phyloP scores from a whole-genome alignment of 2,888 invertebrate genomes.

The Campoletis raptor region DNA sequence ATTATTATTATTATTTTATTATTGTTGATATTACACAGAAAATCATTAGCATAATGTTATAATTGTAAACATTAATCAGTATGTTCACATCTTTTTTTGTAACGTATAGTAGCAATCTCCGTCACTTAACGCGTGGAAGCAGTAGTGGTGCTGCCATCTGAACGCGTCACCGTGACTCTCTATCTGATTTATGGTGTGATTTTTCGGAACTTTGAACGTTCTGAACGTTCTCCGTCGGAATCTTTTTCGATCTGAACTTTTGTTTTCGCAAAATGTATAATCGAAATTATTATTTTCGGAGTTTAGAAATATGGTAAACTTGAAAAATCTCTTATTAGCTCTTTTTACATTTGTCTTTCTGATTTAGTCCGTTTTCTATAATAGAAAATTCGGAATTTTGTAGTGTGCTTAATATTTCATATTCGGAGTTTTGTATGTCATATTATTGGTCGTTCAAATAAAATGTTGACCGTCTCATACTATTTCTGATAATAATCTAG shows the following conservation, averaged over 20 bases:
- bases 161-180: no score
- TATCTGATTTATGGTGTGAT: no score
- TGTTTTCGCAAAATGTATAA: not conserved
- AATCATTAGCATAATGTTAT: not conserved
- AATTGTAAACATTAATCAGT: not conserved
- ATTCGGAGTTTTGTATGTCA: constrained; percentile 13
- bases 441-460: constrained; percentile 21
- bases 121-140: no score
- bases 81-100: no score
- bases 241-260: constrained; percentile 1
- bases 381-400: not conserved
- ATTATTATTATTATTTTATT: not conserved
- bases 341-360: constrained; percentile 6
- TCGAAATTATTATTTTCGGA: not conserved
- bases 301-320: not conserved
- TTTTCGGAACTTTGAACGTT: no score
- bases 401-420: not conserved
- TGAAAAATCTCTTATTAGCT: not conserved
- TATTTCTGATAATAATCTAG: not conserved
- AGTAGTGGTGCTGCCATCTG: no score
- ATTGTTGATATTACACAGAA: constrained; percentile 3
- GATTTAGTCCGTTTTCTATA: constrained; percentile 13
- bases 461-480: not conserved
- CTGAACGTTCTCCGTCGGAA: no score
- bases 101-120: no score